Evolutionary conservation across 2,797 vertebrate species (phyloP), one percentile per base, ranked within the genome.

Genomic region (Anabacerthia variegaticeps): DNA sequence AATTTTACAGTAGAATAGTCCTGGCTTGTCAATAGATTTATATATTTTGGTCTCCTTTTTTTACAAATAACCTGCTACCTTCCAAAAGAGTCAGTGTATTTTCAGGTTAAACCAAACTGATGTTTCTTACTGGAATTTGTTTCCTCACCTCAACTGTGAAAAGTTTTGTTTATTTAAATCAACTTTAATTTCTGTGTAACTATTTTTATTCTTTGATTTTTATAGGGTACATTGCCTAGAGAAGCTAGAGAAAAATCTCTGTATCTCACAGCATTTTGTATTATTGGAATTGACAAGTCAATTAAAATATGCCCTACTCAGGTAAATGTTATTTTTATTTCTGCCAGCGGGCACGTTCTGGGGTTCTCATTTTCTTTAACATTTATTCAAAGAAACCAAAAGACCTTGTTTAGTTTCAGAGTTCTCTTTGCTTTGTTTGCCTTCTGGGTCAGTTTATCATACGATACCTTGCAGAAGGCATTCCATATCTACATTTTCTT

Each of bases 211-310:
- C 16, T 85, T 79, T 95, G 22, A 3, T 94, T 96, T 23, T 71
- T 96, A 30, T 80, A 98, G 98, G 97, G 98, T 26, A 96, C 94
- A 3, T 66, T 97, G 46, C 96, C 97, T 56, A 77, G 5, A 46
- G 97, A 98, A 95, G 68, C 95, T 4, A 71, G 93, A 44, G 98
- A 99, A 62, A 98, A 96, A 17, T 72, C 97, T 1, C 97, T 99
- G 21, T 99, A 98, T 78, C 97, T 99, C 66, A 99, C 99, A 16
- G 99, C 99, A 44, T 99, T 99, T 87, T 97, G 97, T 39, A 34
- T 99, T 59, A 98, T 99, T 69, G 98, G 98, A 21, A 97, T 99
- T 59, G 93, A 96, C 83, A 98, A 96, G 69, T 97, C 98, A 5
- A 96, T 98, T 9, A 87, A 96, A 46, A 92, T 98, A 65, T 98